Percentiles rank a stretch among this genome's conserved stretches.
phyloP scores from a whole-genome alignment of 1,140 invertebrate genomes.

The Nasonia giraulti region DNA sequence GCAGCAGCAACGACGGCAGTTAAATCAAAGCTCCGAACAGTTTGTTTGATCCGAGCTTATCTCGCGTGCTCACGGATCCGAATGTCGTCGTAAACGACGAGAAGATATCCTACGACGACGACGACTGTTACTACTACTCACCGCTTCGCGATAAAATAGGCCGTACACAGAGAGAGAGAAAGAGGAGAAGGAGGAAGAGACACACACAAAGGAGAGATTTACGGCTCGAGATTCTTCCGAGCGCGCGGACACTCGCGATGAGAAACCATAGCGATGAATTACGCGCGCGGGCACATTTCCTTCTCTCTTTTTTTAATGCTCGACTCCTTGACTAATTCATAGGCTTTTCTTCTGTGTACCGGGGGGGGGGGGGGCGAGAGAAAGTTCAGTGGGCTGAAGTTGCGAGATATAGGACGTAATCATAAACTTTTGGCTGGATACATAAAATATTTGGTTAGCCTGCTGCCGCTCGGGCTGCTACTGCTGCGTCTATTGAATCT shows the following conservation, averaged over 20 bases:
- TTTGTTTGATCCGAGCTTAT: conserved; percentile 53
- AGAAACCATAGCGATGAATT: conserved; percentile 6
- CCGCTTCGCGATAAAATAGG: conserved; percentile 33
- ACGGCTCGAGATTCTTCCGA: conserved; percentile 11
- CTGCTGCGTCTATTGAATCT: background rate
- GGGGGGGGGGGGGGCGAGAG: background rate
- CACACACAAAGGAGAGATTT: conserved; percentile 14
- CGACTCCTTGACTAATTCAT: background rate
- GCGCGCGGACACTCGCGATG: background rate
- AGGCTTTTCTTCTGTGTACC: background rate
- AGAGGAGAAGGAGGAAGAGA: background rate
- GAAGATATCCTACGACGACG: conserved; percentile 13
- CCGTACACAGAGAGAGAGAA: conserved; percentile 10
- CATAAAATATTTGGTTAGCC: conserved; percentile 11
- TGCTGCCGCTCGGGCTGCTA: too few relatives aligned
- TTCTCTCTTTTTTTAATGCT: background rate
- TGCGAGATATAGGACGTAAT: background rate
- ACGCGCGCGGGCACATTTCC: background rate
- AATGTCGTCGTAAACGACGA: conserved; percentile 39
- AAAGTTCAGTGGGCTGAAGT: background rate
- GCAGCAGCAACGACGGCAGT: conserved; percentile 30
- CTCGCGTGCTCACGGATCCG: background rate
- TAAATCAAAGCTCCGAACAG: conserved; percentile 55
- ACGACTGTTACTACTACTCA: conserved; percentile 1
- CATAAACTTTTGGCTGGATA: background rate